These are phyloP conservation scores for Loris lydekkerianus DNA, from an alignment of 2,797 vertebrate species.

Conservation along the genomic window DNA sequence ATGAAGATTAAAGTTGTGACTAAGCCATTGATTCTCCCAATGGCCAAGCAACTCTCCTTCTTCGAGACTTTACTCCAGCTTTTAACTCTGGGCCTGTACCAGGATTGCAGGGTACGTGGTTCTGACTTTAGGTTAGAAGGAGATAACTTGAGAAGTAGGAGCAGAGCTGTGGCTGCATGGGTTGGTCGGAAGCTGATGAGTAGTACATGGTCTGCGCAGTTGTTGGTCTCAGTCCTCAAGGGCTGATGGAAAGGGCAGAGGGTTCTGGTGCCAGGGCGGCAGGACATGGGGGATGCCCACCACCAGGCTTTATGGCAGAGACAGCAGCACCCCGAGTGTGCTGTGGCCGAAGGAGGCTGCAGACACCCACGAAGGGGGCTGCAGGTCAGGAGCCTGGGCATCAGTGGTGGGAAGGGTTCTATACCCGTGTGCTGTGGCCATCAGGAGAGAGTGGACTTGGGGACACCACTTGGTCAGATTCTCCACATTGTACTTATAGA, in stretches of 20 bases:
- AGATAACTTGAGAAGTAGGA: not conserved
- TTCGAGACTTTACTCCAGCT: not conserved
- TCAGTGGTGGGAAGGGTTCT: not conserved
- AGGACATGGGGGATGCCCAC: accelerated
- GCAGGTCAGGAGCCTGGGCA: not conserved
- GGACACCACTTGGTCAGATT: accelerated
- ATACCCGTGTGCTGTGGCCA: accelerated
- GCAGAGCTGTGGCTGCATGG: accelerated
- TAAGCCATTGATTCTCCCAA: not conserved
- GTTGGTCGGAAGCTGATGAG: not conserved
- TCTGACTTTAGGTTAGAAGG: not conserved
- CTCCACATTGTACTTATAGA: accelerated
- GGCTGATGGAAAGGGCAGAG: not conserved
- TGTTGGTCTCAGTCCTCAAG: not conserved
- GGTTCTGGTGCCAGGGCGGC: not conserved
- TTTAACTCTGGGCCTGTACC: not conserved
- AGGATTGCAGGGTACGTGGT: not conserved
- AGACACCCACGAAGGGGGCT: not conserved
- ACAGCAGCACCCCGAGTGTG: accelerated
- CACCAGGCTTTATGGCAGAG: not conserved
- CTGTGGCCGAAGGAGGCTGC: too few relatives aligned
- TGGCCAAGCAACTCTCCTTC: not conserved
- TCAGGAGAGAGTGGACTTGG: not conserved
- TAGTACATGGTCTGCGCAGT: not conserved
- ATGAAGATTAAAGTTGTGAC: not conserved